Percentiles rank a stretch among this genome's conserved stretches.
phyloP scores from a whole-genome alignment of 2,888 invertebrate genomes.

The Fissipunctia ypsillon region DNA sequence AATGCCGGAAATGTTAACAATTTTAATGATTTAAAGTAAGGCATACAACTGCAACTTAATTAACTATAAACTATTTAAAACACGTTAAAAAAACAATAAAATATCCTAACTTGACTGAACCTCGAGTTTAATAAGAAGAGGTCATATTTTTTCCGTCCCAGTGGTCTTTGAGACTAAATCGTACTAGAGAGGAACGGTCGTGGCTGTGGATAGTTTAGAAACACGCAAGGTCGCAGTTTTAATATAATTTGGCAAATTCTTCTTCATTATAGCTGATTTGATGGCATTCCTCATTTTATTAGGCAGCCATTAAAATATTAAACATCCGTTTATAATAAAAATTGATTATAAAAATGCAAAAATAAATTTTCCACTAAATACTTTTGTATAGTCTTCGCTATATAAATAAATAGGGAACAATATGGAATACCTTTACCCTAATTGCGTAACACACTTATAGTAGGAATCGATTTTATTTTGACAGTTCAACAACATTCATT shows the following conservation, averaged over 20 bases:
- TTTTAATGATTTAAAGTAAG: too few relatives aligned
- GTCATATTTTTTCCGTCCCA: background rate
- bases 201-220: background rate
- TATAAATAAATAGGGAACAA: too few relatives aligned
- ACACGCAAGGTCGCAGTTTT: constrained; percentile 41
- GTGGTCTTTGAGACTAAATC: background rate
- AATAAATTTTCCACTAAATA: background rate
- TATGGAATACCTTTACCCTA: too few relatives aligned
- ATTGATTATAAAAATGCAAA: background rate
- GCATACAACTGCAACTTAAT: too few relatives aligned
- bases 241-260: constrained; percentile 25
- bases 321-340: constrained; percentile 37
- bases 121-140: background rate
- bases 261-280: constrained; percentile 29
- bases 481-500: too few relatives aligned
- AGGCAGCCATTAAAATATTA: constrained; percentile 13
- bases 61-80: too few relatives aligned
- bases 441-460: too few relatives aligned
- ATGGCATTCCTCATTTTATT: constrained; percentile 34
- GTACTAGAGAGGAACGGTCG: too few relatives aligned
- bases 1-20: too few relatives aligned
- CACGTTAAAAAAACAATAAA: too few relatives aligned
- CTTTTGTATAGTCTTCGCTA: background rate
- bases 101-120: too few relatives aligned
- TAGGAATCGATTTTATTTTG: too few relatives aligned